A percentile compares a stretch with the other conserved stretches of the same genome.
phyloP scores from a whole-genome alignment of 2,888 invertebrate genomes.

The Julus scandinavius region DNA sequence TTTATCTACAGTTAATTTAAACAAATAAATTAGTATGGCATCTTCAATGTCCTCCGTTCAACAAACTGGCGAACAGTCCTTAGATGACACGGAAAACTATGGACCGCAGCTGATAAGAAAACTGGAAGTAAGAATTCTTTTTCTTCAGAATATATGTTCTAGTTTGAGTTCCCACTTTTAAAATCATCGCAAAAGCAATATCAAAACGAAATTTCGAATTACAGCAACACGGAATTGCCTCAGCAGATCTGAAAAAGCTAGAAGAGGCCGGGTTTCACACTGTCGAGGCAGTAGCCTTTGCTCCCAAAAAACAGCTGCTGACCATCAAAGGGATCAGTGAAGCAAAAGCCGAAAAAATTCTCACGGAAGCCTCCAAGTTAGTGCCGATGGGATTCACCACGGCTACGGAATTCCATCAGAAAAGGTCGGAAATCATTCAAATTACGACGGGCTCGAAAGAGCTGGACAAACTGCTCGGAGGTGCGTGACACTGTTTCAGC shows the following conservation, averaged over 20 bases:
- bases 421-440: slow-evolving; percentile 93
- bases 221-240: slow-evolving; percentile 90
- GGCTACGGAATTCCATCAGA: slow-evolving; percentile 94
- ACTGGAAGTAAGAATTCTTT: slow-evolving; percentile 73
- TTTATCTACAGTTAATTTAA: no score
- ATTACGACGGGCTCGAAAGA: slow-evolving; percentile 95
- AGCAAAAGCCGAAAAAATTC: slow-evolving; percentile 94
- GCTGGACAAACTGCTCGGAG: slow-evolving; percentile 89
- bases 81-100: slow-evolving; percentile 74
- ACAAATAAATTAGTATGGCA: no score
- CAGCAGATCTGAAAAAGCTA: slow-evolving; percentile 90
- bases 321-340: slow-evolving; percentile 96
- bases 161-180: background rate
- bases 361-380: slow-evolving; percentile 88
- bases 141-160: background rate
- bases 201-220: slow-evolving; percentile 56
- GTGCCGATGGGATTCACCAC: slow-evolving; percentile 99
- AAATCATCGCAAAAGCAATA: background rate
- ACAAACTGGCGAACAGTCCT: background rate
- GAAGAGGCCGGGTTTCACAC: slow-evolving; percentile 94
- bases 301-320: slow-evolving; percentile 89
- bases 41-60: no score
- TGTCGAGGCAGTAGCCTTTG: slow-evolving; percentile 93
- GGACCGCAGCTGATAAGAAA: slow-evolving; percentile 78
- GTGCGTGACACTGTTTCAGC: slow-evolving; percentile 59